Base-by-base conservation (phyloP, 2,113 vertebrate genomes). In the Spilogale gracilis region DNA sequence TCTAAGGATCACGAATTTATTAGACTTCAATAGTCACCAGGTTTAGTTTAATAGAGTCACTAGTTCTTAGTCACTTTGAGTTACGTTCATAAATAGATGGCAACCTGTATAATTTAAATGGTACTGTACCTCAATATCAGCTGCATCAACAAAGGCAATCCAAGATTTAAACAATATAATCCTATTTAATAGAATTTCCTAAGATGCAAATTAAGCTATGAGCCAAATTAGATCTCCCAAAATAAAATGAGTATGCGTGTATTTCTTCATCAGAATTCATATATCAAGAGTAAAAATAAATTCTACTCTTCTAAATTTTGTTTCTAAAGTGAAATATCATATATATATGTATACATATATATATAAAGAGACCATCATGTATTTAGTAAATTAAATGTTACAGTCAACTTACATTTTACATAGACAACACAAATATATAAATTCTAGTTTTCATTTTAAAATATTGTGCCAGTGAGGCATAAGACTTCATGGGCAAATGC, bases 361-460 rank as follows among this genome's bases (percentile, higher is more conserved):
- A 38, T 38, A 38, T 38, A 52, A 94, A 93, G 38, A 94, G 87
- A 38, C 13, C 3, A 67, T 89, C 3, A 5, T 84, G 16, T 52
- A 71, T 67, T 89, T 76, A 96, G 17, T 30, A 76, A 93, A 86
- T 76, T 83, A 90, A 88, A 17, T 96, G 23, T 13, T 63, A 92
- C 2, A 61, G 60, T 71, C 32, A 80, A 94, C 56, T 94, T 88
- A 89, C 6, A 74, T 93, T 86, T 96, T 95, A 76, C 78, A 23
- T 86, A 58, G 5, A 1, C 58, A 92, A 48, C 43, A 94, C 30
- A 92, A 93, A 79, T 69, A 71, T 12, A 23, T 58, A 89, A 95
- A 73, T 94, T 85, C 17, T 2, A 71, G 58, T 89, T 73, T 97
- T 96, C 96, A 87, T 45, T 74, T 90, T 67, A 80, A 94, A 86